Conservation (phyloP, 2,113 vertebrate species). For the Dunckerocampus dactyliophorus region DNA sequence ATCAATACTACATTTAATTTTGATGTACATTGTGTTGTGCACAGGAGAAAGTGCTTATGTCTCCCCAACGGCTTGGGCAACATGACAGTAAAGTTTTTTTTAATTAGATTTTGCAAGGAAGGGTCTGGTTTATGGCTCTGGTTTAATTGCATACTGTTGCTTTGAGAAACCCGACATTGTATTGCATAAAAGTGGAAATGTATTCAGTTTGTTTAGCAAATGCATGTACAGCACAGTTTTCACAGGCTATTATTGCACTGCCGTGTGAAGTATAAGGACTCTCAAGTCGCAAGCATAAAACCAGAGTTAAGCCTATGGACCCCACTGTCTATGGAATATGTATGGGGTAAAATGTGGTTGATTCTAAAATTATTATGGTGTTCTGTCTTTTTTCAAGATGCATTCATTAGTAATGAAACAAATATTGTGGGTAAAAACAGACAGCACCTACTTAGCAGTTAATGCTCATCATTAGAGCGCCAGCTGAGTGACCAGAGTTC, state of each 20-base stretch:
- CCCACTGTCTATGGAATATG: not conserved
- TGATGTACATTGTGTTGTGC: not conserved
- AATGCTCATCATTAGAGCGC: not conserved
- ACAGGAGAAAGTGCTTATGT: conserved; percentile 4
- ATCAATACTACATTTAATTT: too few species aligned
- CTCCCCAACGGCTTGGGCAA: conserved; percentile 14
- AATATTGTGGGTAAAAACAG: conserved; percentile 6
- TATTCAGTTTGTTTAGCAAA: not conserved
- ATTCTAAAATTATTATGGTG: too few species aligned
- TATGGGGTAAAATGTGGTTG: too few species aligned
- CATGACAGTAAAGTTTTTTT: conserved; percentile 21
- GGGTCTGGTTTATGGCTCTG: not conserved
- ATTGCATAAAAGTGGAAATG: not conserved
- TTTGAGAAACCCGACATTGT: not conserved
- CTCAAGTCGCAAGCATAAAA: too few species aligned
- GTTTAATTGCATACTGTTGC: not conserved
- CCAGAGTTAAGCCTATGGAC: too few species aligned
- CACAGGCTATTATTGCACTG: not conserved
- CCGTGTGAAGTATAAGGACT: not conserved
- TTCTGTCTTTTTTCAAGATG: too few species aligned
- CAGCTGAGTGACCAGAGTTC: conserved; percentile 11
- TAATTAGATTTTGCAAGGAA: conserved; percentile 27
- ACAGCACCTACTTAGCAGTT: conserved; percentile 2
- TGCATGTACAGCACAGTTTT: not conserved
- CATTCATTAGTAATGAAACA: conserved; percentile 24